A percentile compares a stretch with the other conserved stretches of the same genome.
Evolutionary conservation across 2,113 vertebrate genomes (phyloP).

Genomic region (Emydocephalus ijimae): DNA sequence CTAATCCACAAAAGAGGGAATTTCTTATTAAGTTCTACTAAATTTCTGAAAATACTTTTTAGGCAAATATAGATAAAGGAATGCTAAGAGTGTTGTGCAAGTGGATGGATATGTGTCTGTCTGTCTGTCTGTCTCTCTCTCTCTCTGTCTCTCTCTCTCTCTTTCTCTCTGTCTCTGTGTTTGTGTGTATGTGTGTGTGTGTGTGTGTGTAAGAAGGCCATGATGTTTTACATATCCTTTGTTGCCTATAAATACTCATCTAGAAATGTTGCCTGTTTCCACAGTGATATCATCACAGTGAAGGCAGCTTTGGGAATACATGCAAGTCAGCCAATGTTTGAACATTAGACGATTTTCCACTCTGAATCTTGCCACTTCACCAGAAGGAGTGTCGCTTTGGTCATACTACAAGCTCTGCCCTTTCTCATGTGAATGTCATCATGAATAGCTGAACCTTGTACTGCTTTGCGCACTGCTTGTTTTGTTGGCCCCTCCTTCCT

Average conservation of each 20-base stretch:
- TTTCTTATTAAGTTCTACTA: neutral
- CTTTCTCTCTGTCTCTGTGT: no score
- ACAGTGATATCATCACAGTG: neutral
- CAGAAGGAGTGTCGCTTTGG: neutral
- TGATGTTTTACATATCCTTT: neutral
- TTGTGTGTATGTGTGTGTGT: neutral
- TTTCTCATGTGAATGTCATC: neutral
- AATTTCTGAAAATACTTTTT: neutral
- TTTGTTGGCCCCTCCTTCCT: neutral
- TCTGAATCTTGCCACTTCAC: neutral
- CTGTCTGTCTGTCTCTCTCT: neutral
- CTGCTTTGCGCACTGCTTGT: neutral
- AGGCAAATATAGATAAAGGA: neutral
- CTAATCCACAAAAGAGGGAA: neutral
- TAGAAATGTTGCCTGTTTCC: neutral
- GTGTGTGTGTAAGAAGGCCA: neutral
- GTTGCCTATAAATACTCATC: neutral
- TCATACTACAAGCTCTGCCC: neutral
- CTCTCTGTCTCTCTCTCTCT: no score
- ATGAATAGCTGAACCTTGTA: neutral
- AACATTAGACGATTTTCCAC: neutral
- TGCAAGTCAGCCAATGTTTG: neutral
- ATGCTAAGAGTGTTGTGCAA: neutral
- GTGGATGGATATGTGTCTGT: neutral
- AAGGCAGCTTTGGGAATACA: neutral